Base-by-base conservation (phyloP, 2,113 vertebrate genomes). In the Tauraco erythrolophus region DNA sequence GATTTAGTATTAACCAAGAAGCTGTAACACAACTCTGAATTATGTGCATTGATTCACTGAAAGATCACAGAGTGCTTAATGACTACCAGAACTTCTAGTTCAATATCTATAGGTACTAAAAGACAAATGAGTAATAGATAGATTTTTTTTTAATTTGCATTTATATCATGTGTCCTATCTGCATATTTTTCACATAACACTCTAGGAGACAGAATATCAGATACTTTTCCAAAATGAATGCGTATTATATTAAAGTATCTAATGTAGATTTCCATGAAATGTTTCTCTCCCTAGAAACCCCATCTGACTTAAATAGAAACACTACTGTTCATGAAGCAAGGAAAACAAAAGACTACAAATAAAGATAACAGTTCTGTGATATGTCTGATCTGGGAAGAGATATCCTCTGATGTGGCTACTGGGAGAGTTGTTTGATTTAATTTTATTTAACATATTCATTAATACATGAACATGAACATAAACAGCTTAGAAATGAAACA, bases 361-460 rank as follows among this genome's bases (percentile, higher is more conserved):
- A 51, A 91, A 69, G 33, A 81, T 39, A 91, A 94, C 19, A 51
- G n/a, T 61, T 92, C 48, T 91, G 39, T 84, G 37, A 27, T 68
- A 58, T 61, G 33, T 64, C 62, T 88, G 86, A 82, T 89, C 41
- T 85, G 25, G 78, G 54, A 66, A 91, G 24, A 46, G 57, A 90
- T 82, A 80, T 33, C 18, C 25, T 85, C 22, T 94, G 77, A 96
- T 83, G 45, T 53, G 74, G 35, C 69, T 79, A 69, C 62, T 43
- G 58, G 77, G 84, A 95, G n/a, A 79, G 11, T 9, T 50, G 48
- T 61, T 93, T 79, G 57, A 75, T 93, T 94, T 79, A 68, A 93
- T 95, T 97, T 90, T 79, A 69, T 72, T 96, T 74, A 94, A 74
- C 62, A 66, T 77, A 88, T 77, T 79, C n/a, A 69, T 94, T 93